phyloP scores from a whole-genome alignment of 2,113 vertebrate species.

The Macaca nemestrina region DNA sequence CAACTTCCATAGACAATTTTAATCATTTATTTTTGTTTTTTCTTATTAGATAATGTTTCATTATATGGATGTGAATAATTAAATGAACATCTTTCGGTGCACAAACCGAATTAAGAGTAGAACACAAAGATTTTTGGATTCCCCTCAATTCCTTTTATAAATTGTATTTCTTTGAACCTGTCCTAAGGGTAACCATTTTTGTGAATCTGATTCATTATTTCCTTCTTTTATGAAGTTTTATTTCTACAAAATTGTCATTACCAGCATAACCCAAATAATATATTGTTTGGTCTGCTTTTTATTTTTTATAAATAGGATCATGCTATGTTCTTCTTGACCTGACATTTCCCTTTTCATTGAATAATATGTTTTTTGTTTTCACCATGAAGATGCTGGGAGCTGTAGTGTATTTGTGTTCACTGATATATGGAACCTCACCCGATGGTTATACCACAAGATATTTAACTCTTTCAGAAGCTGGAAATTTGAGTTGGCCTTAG shows the following conservation, averaged over 20 bases:
- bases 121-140: rapidly evolving
- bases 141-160: too few relatives aligned
- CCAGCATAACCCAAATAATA: too few relatives aligned
- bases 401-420: too few relatives aligned
- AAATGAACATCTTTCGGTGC: background rate
- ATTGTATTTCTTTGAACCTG: rapidly evolving
- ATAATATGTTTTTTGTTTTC: rapidly evolving
- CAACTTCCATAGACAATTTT: background rate
- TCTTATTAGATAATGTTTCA: background rate
- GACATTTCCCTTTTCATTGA: background rate
- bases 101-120: background rate
- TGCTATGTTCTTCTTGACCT: background rate
- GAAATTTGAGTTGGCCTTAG: background rate
- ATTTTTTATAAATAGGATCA: background rate
- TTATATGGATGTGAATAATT: background rate
- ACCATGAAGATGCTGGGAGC: background rate
- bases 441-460: rapidly evolving
- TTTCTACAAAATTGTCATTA: background rate
- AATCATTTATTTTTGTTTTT: background rate
- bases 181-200: background rate
- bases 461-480: background rate
- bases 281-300: background rate
- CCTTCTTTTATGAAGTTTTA: background rate
- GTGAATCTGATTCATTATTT: background rate
- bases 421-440: background rate